Conservation (phyloP, 2,797 vertebrate genomes). For the Coranthus polyacanthus region DNA sequence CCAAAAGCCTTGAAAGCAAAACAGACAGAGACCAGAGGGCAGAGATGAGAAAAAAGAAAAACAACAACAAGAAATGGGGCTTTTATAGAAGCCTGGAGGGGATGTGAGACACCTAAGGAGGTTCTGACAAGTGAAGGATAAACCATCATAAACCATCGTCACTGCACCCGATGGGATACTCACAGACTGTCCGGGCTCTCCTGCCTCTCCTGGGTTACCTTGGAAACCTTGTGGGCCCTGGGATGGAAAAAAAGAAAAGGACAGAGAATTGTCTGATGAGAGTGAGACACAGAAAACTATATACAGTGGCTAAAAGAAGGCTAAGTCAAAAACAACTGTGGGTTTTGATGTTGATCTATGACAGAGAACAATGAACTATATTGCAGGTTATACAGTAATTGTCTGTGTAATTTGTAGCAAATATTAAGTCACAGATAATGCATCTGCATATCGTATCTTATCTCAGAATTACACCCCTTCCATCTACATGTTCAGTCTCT, state of each 20-base stretch:
- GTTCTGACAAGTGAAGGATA: not conserved
- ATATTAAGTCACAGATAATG: too few species aligned
- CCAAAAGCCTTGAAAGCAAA: too few species aligned
- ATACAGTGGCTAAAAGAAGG: not conserved
- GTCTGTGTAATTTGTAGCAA: too few species aligned
- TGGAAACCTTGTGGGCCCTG: slow-evolving; percentile 99
- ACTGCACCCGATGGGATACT: slow-evolving; percentile 86
- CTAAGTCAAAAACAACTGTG: not conserved
- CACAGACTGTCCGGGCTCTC: slow-evolving; percentile 92
- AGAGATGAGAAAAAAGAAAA: not conserved
- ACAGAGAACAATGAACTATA: too few species aligned
- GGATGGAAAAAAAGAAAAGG: slow-evolving; percentile 50
- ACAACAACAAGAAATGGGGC: not conserved
- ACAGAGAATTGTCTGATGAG: not conserved
- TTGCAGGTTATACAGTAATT: too few species aligned
- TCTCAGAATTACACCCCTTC: too few species aligned
- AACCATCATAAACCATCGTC: too few species aligned
- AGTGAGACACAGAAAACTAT: not conserved
- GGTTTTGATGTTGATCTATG: not conserved
- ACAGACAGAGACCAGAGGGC: not conserved
- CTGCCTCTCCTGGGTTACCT: slow-evolving; percentile 94
- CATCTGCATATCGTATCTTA: too few species aligned
- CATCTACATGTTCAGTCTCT: not conserved
- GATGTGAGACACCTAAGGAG: not conserved
- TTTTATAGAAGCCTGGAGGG: not conserved